phyloP scores from a whole-genome alignment of 2,888 invertebrate genomes.

The Lobophora halterata region DNA sequence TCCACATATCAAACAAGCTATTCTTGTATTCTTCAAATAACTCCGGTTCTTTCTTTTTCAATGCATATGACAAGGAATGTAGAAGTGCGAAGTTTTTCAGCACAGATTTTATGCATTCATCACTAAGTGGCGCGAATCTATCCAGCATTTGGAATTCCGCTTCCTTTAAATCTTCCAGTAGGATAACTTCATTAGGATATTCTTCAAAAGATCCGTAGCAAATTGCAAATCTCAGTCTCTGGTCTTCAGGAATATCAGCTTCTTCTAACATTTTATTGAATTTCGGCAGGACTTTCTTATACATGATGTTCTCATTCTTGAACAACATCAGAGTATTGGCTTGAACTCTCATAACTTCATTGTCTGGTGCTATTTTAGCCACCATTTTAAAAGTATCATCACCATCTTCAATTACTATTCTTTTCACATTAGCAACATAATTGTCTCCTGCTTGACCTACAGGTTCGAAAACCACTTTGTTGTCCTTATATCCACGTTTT shows the following conservation, averaged over 20 bases:
- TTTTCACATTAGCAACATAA: slow-evolving; percentile 35
- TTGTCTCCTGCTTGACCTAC: slow-evolving; percentile 40
- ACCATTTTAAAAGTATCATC: slow-evolving; percentile 39
- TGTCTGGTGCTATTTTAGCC: slow-evolving; percentile 40
- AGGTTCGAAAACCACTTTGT: slow-evolving; percentile 20
- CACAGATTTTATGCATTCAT: slow-evolving; percentile 35
- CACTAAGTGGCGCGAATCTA: slow-evolving; percentile 33
- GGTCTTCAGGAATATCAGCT: slow-evolving; percentile 33
- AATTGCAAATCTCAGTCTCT: slow-evolving; percentile 36
- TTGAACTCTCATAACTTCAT: slow-evolving; percentile 24
- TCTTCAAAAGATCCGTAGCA: slow-evolving; percentile 41
- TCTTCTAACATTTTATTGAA: slow-evolving; percentile 34
- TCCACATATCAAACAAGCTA: slow-evolving; percentile 28
- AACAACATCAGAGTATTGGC: slow-evolving; percentile 30
- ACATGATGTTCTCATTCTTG: slow-evolving; percentile 43
- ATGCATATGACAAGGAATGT: slow-evolving; percentile 41
- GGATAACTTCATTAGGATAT: slow-evolving; percentile 41
- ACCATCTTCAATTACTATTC: slow-evolving; percentile 30
- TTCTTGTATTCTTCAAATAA: slow-evolving; percentile 25
- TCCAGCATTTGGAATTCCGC: slow-evolving; percentile 38
- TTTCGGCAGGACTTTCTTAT: slow-evolving; percentile 40
- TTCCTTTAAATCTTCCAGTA: slow-evolving; percentile 45
- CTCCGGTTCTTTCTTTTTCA: slow-evolving; percentile 38
- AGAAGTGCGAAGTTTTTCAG: slow-evolving; percentile 40
- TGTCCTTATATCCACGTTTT: slow-evolving; percentile 21